phyloP scores from a whole-genome alignment of 2,888 invertebrate species.

The Acrobasis repandana region DNA sequence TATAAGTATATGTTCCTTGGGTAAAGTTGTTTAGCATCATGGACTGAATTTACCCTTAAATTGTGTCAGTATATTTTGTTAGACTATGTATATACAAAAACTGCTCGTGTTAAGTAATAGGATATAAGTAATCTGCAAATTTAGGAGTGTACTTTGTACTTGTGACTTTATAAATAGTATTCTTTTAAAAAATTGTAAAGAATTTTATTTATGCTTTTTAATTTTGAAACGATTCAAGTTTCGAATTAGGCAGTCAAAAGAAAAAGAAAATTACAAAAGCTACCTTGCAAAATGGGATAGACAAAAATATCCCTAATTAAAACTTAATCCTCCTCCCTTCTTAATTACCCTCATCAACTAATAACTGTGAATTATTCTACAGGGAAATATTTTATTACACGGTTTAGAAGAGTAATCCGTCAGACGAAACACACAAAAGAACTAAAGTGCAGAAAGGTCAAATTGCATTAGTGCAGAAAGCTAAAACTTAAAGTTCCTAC shows the following conservation, averaged over 20 bases:
- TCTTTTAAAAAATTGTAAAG: too few relatives aligned
- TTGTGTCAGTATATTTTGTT: too few relatives aligned
- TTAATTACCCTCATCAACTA: constrained; percentile 73
- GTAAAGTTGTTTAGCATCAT: too few relatives aligned
- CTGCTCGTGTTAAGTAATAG: too few relatives aligned
- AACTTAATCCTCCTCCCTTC: constrained; percentile 65
- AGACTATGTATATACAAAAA: too few relatives aligned
- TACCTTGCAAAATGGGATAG: constrained; percentile 17
- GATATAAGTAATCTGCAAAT: too few relatives aligned
- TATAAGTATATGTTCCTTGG: too few relatives aligned
- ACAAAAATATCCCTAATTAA: constrained; percentile 56
- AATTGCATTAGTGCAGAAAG: neutral
- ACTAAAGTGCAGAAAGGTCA: neutral
- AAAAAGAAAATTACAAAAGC: constrained; percentile 31
- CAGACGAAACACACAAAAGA: constrained; percentile 41
- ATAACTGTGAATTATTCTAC: constrained; percentile 61
- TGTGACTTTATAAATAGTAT: too few relatives aligned
- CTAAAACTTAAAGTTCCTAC: neutral
- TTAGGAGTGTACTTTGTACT: too few relatives aligned
- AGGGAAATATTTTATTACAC: constrained; percentile 72
- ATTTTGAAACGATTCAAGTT: neutral
- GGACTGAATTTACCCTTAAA: too few relatives aligned
- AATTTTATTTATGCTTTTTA: too few relatives aligned
- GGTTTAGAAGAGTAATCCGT: constrained; percentile 70
- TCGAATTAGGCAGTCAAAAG: constrained; percentile 2